These are phyloP conservation scores for Rotaria socialis DNA, from an alignment of 2,888 invertebrate genomes.

Conservation along the genomic window DNA sequence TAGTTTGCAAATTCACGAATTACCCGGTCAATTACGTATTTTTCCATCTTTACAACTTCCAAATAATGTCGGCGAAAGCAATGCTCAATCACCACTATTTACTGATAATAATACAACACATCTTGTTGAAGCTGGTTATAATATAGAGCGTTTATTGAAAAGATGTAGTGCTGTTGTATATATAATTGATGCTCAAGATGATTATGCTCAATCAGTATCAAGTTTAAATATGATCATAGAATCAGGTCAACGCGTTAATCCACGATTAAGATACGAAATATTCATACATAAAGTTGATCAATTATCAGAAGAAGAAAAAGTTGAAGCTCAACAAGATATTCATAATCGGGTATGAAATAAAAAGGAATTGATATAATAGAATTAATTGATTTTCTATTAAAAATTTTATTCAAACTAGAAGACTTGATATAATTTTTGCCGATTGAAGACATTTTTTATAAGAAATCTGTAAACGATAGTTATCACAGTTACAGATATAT, in stretches of 20 bases:
- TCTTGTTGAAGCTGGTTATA: conserved; percentile 57
- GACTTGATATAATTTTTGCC: no score
- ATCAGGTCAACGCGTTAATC: conserved; percentile 88
- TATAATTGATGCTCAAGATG: conserved; percentile 93
- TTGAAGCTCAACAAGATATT: conserved; percentile 96
- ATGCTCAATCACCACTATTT: no score
- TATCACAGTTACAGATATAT: no score
- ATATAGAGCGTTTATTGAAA: conserved; percentile 68
- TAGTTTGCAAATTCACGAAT: conserved; percentile 99
- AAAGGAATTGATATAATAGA: no score
- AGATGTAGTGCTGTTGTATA: conserved; percentile 95
- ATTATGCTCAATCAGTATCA: conserved; percentile 88
- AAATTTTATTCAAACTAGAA: no score
- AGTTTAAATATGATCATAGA: conserved; percentile 87
- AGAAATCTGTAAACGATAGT: no score
- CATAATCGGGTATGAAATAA: conserved; percentile 67
- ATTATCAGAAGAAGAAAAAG: conserved; percentile 94
- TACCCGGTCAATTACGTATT: conserved; percentile 96
- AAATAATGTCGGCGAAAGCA: not conserved
- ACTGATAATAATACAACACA: not conserved
- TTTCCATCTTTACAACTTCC: conserved; percentile 67
- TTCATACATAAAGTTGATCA: conserved; percentile 99
- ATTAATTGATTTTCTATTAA: no score
- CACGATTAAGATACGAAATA: conserved; percentile 88
- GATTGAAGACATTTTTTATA: no score